Percentiles rank a stretch among this genome's conserved stretches.
phyloP scores from a whole-genome alignment of 2,113 vertebrate genomes.

The Acrocephalus arundinaceus region DNA sequence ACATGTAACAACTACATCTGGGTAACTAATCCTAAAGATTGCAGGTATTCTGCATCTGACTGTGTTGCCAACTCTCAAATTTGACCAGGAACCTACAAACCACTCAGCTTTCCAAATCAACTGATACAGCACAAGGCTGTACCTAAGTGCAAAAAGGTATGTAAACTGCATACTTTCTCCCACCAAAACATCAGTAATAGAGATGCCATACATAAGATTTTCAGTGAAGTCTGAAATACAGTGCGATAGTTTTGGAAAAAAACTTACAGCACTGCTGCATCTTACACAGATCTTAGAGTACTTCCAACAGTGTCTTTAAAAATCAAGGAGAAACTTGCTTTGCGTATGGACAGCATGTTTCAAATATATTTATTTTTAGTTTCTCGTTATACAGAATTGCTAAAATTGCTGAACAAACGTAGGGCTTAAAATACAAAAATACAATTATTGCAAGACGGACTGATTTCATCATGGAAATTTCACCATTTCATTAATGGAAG shows the following conservation, averaged over 20 bases:
- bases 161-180: background rate
- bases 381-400: background rate
- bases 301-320: background rate
- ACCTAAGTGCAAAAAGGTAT: background rate
- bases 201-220: background rate
- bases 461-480: background rate
- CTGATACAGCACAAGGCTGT: background rate
- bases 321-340: background rate
- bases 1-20: background rate
- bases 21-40: background rate
- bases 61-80: background rate
- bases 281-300: background rate
- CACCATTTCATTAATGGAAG: background rate
- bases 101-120: background rate
- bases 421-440: background rate
- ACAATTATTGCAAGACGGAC: background rate
- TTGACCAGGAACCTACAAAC: background rate
- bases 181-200: background rate
- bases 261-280: background rate
- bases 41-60: background rate
- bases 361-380: background rate
- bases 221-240: background rate
- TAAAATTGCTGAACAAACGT: background rate
- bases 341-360: accelerated
- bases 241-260: background rate